phyloP scores from a whole-genome alignment of 2,113 vertebrate species.

The Xyrauchen texanus region DNA sequence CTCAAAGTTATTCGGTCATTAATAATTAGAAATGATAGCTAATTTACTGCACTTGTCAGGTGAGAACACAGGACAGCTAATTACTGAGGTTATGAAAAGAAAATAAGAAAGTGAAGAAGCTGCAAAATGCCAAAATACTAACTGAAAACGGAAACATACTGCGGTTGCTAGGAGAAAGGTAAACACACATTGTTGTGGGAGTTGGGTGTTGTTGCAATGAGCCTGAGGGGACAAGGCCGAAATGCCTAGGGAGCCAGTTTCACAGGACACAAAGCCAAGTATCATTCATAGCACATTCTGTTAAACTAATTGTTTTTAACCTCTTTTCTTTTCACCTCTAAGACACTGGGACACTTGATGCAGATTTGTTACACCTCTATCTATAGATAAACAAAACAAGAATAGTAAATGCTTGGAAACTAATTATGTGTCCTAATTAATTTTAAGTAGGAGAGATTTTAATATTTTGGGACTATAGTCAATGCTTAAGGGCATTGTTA shows the following conservation, averaged over 20 bases:
- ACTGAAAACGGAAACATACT: slow-evolving; percentile 65
- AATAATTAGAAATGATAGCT: slow-evolving; percentile 59
- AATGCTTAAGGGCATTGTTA: no score
- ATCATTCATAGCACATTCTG: slow-evolving; percentile 71
- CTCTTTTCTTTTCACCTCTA: slow-evolving; percentile 37
- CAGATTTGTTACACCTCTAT: neutral
- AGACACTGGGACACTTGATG: neutral
- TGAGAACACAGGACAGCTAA: slow-evolving; percentile 70
- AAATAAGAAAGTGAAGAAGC: slow-evolving; percentile 29
- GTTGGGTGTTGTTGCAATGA: slow-evolving; percentile 70
- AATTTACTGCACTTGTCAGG: slow-evolving; percentile 58
- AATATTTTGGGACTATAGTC: no score
- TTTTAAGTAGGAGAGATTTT: no score
- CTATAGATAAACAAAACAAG: neutral
- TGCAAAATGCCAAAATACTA: slow-evolving; percentile 34
- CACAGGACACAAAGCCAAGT: slow-evolving; percentile 72
- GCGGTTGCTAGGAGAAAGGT: slow-evolving; percentile 69
- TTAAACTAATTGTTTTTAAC: slow-evolving; percentile 72
- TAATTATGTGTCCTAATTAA: neutral
- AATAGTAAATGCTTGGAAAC: neutral
- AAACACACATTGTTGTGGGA: slow-evolving; percentile 73
- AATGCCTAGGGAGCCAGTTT: slow-evolving; percentile 71
- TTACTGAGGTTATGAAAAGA: slow-evolving; percentile 40
- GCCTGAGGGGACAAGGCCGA: slow-evolving; percentile 73
- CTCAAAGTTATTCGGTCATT: slow-evolving; percentile 51